Conservation (phyloP, 1,140 invertebrate species). For the Nasonia vitripennis region DNA sequence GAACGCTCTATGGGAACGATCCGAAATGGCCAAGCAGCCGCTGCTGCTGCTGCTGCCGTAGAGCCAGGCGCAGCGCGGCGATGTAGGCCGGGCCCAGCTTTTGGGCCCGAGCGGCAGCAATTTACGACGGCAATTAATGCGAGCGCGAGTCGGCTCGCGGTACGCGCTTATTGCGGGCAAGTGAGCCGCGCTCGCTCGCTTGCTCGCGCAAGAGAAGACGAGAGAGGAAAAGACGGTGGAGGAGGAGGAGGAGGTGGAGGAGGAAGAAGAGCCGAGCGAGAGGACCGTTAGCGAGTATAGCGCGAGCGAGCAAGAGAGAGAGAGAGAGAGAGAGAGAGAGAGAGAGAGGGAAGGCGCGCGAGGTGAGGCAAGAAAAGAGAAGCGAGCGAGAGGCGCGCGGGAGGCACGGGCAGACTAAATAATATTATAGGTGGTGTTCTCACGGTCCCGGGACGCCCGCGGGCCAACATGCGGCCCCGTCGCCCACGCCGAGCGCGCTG, state of each 20-base stretch:
- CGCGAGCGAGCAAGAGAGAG: constrained; percentile 55
- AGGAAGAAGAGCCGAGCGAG: constrained; percentile 48
- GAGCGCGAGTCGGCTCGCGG: constrained; percentile 54
- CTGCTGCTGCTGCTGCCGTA: neutral
- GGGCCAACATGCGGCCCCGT: constrained; percentile 72
- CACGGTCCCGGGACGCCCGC: constrained; percentile 75
- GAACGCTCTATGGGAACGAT: constrained; percentile 18
- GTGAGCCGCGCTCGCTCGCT: neutral
- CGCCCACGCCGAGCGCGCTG: constrained; percentile 67
- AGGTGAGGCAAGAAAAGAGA: constrained; percentile 32
- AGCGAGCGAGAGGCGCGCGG: constrained; percentile 51
- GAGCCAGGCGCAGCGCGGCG: neutral
- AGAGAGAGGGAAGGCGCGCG: constrained; percentile 35
- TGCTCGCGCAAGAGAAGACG: neutral
- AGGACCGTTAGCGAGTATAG: constrained; percentile 54
- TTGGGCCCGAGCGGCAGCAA: constrained; percentile 63
- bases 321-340: constrained; percentile 11
- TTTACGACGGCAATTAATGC: constrained; percentile 76
- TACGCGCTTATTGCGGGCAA: neutral
- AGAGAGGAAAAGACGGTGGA: neutral
- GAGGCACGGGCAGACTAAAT: constrained; percentile 71
- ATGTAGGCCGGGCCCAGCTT: constrained; percentile 7
- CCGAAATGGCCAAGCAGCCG: constrained; percentile 28
- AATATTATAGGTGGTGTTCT: constrained; percentile 77
- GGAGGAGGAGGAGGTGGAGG: constrained; percentile 39